Evolutionary conservation across 1,140 invertebrate genomes (phyloP), one percentile per base, ranked within the genome.

Genomic region (Cardiocondyla obscurior): DNA sequence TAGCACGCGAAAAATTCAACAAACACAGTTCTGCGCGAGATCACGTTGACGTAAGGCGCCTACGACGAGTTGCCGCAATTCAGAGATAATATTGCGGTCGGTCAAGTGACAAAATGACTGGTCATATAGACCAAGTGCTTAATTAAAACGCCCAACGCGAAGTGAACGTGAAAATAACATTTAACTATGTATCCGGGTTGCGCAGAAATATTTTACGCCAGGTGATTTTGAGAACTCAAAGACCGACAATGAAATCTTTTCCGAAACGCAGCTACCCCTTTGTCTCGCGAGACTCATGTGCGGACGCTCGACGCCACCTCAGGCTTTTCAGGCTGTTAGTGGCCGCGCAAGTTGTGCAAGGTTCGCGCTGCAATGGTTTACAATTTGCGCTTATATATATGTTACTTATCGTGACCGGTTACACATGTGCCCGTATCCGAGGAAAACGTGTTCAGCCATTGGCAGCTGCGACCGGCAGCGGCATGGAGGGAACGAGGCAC

Each of bases 401-500:
- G 19, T 2, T 8, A 62, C 39, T 16, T 12, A 28, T 5, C 53
- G 1, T 28, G 39, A 76, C 57, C 57, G 57, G 57, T 76, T 62
- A 73, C 22, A 36, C 53, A 10, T 28, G 16, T 28, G 36, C 3
- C 4, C 30, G 22, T 30, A 14, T 53, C 14, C 28, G 36, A 62
- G 6, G 12, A 30, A 19, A 30, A 46, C 39, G 28, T 46, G 55
- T 49, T 8, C 39, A 28, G 39, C 39, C 36, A 76, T 64, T 76
- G 72, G 72, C 36, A 76, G 36, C 44, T 22, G 16, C 44, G 19
- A 53, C 49, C 19, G 19, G 42, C 2, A 28, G 42, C 69, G 69
- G 25, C 0, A 55, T 84, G 57, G 83, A 84, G 84, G 82, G 73
- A 85, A 72, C 16, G 10, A 10, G 33, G 62, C 53, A 12, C 0